These are phyloP conservation scores for Listronotus oregonensis DNA, from an alignment of 1,140 invertebrate species.

Conservation along the genomic window DNA sequence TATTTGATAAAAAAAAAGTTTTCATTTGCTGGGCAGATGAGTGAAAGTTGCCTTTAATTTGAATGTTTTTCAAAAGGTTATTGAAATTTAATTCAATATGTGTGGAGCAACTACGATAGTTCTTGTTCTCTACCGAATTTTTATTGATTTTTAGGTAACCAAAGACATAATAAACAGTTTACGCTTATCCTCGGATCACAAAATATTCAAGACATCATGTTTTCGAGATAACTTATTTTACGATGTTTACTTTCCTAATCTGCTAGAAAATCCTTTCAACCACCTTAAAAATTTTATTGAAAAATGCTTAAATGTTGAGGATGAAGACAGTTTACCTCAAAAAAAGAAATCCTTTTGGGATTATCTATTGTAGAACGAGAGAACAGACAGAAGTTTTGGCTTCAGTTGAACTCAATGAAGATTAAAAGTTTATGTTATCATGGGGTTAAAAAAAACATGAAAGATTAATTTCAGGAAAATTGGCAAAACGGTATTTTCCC, in stretches of 20 bases:
- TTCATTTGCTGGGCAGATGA: no score
- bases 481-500: constrained; percentile 80
- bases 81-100: no score
- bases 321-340: constrained; percentile 63
- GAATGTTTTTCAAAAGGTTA: no score
- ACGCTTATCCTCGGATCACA: constrained; percentile 62
- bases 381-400: constrained; percentile 79
- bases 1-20: no score
- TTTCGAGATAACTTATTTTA: constrained; percentile 85
- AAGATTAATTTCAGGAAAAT: constrained; percentile 72
- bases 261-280: constrained; percentile 74
- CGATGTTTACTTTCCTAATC: constrained; percentile 84
- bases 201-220: constrained; percentile 71
- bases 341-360: constrained; percentile 75
- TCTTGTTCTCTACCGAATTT: no score
- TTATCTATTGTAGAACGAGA: constrained; percentile 89
- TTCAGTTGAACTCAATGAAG: constrained; percentile 67
- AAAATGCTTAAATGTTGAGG: constrained; percentile 60
- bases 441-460: constrained; percentile 70
- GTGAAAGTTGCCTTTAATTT: no score
- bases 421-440: constrained; percentile 75
- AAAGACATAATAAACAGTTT: constrained; percentile 71
- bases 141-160: constrained; percentile 58
- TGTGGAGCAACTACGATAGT: no score
- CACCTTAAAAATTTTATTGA: constrained; percentile 76